Evolutionary conservation across 2,797 vertebrate genomes (phyloP).

Genomic region (Brotula barbata): DNA sequence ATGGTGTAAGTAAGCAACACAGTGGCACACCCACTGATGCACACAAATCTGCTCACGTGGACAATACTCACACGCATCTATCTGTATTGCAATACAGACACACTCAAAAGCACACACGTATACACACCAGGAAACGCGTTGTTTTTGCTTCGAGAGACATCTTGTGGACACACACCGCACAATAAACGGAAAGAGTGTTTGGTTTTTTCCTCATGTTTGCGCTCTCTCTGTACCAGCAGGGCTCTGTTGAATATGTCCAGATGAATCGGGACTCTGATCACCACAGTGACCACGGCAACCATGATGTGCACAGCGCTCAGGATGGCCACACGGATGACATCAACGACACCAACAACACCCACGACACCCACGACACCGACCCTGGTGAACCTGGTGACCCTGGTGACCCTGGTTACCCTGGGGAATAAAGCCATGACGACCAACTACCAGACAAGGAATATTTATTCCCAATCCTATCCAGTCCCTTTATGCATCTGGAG

Average conservation of each 20-base stretch:
- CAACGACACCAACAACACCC: background rate
- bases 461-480: slow-evolving; percentile 58
- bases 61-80: background rate
- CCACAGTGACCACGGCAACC: slow-evolving; percentile 21
- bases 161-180: slow-evolving; percentile 24
- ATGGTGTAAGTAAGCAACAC: slow-evolving; percentile 68
- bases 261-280: slow-evolving; percentile 62
- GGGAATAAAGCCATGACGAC: slow-evolving; percentile 9
- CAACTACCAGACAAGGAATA: slow-evolving; percentile 9
- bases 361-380: background rate
- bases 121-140: slow-evolving; percentile 14
- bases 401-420: background rate
- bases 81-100: background rate
- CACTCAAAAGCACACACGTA: background rate
- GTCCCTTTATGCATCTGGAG: slow-evolving; percentile 19
- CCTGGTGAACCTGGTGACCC: background rate
- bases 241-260: slow-evolving; percentile 73
- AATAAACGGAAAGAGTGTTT: no score
- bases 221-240: slow-evolving; percentile 47
- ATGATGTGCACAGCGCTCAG: slow-evolving; percentile 19
- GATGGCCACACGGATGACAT: slow-evolving; percentile 16
- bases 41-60: slow-evolving; percentile 11
- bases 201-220: background rate
- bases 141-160: slow-evolving; percentile 32
- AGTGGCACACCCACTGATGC: slow-evolving; percentile 23